Evolutionary conservation across 2,113 vertebrate species (phyloP).

Genomic region (Rhipidura dahli): DNA sequence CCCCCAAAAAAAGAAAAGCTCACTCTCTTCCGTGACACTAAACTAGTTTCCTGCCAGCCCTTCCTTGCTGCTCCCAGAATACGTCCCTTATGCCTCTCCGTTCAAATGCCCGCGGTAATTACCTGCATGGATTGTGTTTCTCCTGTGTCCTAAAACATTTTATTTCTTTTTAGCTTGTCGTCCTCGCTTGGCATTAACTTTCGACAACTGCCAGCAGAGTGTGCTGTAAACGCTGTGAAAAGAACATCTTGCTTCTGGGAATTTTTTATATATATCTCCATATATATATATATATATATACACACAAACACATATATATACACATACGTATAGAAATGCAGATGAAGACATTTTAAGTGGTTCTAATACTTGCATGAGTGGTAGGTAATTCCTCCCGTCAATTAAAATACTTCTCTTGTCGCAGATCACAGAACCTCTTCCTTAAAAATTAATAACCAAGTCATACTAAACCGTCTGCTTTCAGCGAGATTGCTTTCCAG

Average conservation of each 20-base stretch:
- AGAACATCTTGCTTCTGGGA: background rate
- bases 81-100: background rate
- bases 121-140: background rate
- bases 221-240: slow-evolving; percentile 29
- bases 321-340: background rate
- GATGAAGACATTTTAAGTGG: slow-evolving; percentile 12
- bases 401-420: background rate
- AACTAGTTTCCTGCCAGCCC: background rate
- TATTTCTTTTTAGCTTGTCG: background rate
- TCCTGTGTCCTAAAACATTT: background rate
- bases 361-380: background rate
- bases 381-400: background rate
- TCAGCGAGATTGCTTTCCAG: background rate
- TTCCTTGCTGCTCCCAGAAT: background rate
- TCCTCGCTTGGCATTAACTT: background rate
- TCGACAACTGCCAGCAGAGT: slow-evolving; percentile 19
- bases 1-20: background rate
- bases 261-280: background rate
- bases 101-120: background rate
- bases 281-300: background rate
- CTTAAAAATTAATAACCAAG: slow-evolving; percentile 1
- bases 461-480: background rate
- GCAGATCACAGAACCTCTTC: background rate
- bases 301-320: too few relatives aligned
- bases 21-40: background rate